Evolutionary conservation across 1,140 invertebrate genomes (phyloP).

Genomic region (Philaenus spumarius): DNA sequence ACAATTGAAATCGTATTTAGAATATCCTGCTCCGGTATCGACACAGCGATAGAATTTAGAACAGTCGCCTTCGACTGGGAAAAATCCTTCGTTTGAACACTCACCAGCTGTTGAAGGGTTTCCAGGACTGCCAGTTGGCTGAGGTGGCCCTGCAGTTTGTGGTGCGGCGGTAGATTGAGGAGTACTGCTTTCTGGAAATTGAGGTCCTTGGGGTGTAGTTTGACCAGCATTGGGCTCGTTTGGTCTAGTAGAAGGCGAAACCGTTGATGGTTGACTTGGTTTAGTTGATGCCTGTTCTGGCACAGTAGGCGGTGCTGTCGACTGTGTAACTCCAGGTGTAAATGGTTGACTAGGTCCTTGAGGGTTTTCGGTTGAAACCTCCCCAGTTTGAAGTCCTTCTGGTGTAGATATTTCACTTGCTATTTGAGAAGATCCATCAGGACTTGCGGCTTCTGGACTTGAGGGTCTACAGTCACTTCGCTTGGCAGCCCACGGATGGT

Average conservation of each 20-base stretch:
- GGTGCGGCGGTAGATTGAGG: background rate
- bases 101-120: conserved; percentile 6
- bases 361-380: too few relatives aligned
- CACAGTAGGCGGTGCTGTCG: too few relatives aligned
- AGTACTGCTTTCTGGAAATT: background rate
- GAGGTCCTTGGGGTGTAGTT: background rate
- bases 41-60: conserved; percentile 41
- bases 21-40: conserved; percentile 38
- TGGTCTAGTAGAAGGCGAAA: background rate
- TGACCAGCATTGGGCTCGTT: background rate
- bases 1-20: conserved; percentile 40
- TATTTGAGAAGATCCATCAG: too few relatives aligned
- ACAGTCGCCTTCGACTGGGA: conserved; percentile 40
- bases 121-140: background rate
- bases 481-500: conserved; percentile 40
- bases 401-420: too few relatives aligned
- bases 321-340: too few relatives aligned
- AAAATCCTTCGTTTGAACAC: conserved; percentile 51
- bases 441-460: too few relatives aligned
- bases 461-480: conserved; percentile 24
- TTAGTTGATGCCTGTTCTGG: conserved; percentile 2
- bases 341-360: too few relatives aligned
- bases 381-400: too few relatives aligned
- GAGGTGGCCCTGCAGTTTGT: background rate
- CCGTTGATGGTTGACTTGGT: background rate